Evolutionary conservation across 64 coral and sea anemone genomes (phyloP).

Genomic region (Dendrophyllia cribrosa): DNA sequence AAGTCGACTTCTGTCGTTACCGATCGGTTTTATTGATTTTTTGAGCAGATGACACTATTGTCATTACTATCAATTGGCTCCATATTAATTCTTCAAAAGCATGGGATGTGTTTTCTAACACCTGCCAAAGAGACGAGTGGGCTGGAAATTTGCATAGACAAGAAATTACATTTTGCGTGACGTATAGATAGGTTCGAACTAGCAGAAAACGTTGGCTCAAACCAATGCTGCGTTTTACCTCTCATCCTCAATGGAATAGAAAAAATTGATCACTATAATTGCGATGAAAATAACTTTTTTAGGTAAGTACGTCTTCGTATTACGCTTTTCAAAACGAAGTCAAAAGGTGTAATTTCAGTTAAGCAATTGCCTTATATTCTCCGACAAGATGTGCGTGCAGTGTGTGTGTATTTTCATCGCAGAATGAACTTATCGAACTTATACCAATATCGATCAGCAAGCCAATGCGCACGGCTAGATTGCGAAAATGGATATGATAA

Average conservation of each 20-base stretch:
- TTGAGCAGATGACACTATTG: neutral
- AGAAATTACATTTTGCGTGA: conserved; percentile 28
- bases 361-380: no score
- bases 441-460: no score
- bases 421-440: no score
- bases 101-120: neutral
- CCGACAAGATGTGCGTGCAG: no score
- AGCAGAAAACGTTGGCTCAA: neutral
- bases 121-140: neutral
- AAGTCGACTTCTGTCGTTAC: neutral
- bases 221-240: neutral
- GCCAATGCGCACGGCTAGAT: no score
- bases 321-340: neutral
- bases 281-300: conserved; percentile 26
- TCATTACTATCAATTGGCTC: neutral
- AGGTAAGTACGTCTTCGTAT: neutral
- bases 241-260: neutral
- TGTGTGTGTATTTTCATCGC: no score
- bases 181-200: neutral
- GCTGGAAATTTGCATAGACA: conserved; percentile 28
- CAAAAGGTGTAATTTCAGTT: no score
- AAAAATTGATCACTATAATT: neutral
- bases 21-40: conserved; percentile 2
- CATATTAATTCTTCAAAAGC: conserved; percentile 10
- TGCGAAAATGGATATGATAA: no score